Conservation (phyloP, 2,113 vertebrate species). For the Campylorhamphus procurvoides region DNA sequence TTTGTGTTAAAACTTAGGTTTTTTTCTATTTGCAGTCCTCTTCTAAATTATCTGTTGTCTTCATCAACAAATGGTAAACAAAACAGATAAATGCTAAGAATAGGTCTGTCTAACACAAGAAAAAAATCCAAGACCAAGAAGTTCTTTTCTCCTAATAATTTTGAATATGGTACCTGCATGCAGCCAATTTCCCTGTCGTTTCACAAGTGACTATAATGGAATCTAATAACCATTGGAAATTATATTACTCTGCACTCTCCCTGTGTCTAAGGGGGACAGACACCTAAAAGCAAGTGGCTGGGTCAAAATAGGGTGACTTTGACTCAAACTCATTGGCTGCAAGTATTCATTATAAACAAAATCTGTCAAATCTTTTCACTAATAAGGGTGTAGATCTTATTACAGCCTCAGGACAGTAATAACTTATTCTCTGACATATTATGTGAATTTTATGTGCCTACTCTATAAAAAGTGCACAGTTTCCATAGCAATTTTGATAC, state of each 20-base stretch:
- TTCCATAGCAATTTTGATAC: constrained; percentile 79
- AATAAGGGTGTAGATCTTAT: constrained; percentile 78
- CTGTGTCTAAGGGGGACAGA: constrained; percentile 23
- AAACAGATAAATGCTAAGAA: neutral
- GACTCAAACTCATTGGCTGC: constrained; percentile 64
- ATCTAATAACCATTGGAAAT: constrained; percentile 48
- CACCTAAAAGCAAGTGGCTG: constrained; percentile 41
- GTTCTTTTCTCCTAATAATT: constrained; percentile 32
- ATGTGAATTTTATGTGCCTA: constrained; percentile 78
- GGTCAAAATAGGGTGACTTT: constrained; percentile 63
- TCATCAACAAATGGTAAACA: constrained; percentile 34
- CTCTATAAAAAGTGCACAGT: constrained; percentile 75
- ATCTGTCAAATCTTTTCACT: constrained; percentile 75
- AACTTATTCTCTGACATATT: constrained; percentile 81
- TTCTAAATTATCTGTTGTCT: neutral
- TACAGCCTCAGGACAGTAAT: constrained; percentile 79
- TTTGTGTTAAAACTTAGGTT: neutral
- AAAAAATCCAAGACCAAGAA: neutral
- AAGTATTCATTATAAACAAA: constrained; percentile 75
- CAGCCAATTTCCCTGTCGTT: constrained; percentile 9
- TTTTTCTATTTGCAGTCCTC: neutral
- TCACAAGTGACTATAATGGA: constrained; percentile 40
- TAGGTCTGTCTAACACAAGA: neutral
- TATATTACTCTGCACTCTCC: neutral
- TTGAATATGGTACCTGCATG: constrained; percentile 17